Evolutionary conservation across 1,140 invertebrate species (phyloP), one percentile per base, ranked within the genome.

Genomic region (Pectinophora gossypiella): DNA sequence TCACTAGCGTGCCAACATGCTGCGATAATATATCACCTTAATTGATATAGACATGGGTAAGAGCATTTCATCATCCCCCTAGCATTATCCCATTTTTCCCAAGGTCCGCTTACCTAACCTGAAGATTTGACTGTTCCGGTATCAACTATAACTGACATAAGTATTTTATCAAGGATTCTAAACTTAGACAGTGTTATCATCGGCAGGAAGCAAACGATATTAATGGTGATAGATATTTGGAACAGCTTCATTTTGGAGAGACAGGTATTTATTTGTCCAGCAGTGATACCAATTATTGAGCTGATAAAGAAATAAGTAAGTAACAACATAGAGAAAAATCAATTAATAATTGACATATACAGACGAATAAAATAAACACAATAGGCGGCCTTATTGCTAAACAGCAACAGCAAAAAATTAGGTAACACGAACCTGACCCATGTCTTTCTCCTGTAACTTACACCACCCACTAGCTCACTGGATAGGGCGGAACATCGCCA

Each of bases 401-500:
- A 27, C 12, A 6, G 5, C 23, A 12, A 27, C n/a, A n/a, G n/a
- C n/a, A n/a, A n/a, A n/a, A n/a, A n/a, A n/a, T n/a, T n/a, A n/a
- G n/a, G n/a, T n/a, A n/a, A n/a, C n/a, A n/a, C n/a, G n/a, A n/a
- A n/a, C n/a, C n/a, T n/a, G n/a, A n/a, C n/a, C n/a, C n/a, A n/a
- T n/a, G n/a, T n/a, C n/a, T n/a, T n/a, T n/a, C 27, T 36, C 15
- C 36, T 50, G 1, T 61, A 53, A 59, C 61, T 75, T 72, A 48
- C 0, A 32, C 69, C 75, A 62, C 50, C 52, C 46, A 54, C 48
- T 44, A 48, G 45, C 60, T 64, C 56, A 59, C 60, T 52, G 27
- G 19, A 50, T 64, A 68, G 76, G 77, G 65, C 59, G 76, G 65
- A 47, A 57, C 66, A 57, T 68, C 67, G 73, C 76, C 76, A 85